phyloP scores from a whole-genome alignment of 53 echinoderm and acorn worm genomes.

The Holothuria leucospilota region DNA sequence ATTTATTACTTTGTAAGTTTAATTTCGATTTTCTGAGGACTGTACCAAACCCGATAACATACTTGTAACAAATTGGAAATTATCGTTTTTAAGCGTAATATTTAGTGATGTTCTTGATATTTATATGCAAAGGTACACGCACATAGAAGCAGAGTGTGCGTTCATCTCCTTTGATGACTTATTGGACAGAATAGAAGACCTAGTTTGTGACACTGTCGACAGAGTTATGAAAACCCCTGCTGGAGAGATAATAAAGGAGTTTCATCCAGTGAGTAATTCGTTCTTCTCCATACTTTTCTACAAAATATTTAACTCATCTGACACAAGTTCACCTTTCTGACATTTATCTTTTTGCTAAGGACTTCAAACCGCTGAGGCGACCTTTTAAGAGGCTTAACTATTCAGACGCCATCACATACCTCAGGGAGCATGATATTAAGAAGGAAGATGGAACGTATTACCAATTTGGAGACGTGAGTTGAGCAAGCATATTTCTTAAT shows the following conservation, averaged over 20 bases:
- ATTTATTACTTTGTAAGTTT: not conserved
- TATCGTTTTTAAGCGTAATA: not conserved
- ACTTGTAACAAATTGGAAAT: too few species aligned
- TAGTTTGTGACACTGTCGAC: conserved; percentile 80
- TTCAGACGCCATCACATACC: conserved; percentile 76
- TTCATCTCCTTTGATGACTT: conserved; percentile 80
- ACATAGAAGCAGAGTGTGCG: conserved; percentile 82
- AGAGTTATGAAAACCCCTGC: conserved; percentile 69
- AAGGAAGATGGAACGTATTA: conserved; percentile 87
- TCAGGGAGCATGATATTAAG: conserved; percentile 83
- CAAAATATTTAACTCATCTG: too few species aligned
- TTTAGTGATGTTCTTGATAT: not conserved
- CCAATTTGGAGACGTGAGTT: conserved; percentile 80
- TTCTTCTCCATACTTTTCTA: too few species aligned
- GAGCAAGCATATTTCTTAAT: not conserved
- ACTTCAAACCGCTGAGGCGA: conserved; percentile 79
- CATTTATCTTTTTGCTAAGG: conserved; percentile 17
- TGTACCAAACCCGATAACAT: too few species aligned
- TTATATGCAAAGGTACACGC: conserved; percentile 69
- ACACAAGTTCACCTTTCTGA: too few species aligned
- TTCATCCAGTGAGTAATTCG: conserved; percentile 68
- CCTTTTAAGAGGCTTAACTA: conserved; percentile 83
- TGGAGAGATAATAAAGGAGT: conserved; percentile 72
- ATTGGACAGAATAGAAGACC: conserved; percentile 73
- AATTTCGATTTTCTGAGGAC: too few species aligned